Evolutionary conservation across 1,140 invertebrate genomes (phyloP).

Genomic region (Trichomalopsis sarcophagae): DNA sequence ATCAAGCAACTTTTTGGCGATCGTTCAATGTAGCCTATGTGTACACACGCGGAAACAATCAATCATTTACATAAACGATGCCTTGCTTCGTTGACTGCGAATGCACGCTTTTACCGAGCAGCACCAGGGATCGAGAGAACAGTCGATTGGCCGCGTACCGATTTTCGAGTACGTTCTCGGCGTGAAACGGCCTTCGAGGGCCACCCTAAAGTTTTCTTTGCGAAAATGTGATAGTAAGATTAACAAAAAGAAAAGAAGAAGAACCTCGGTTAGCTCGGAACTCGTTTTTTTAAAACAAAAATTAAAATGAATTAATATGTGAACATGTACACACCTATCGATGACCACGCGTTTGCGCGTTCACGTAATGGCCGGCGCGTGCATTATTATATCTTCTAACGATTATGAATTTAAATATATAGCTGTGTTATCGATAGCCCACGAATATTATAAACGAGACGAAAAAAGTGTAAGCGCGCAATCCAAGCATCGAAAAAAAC

Average conservation of each 20-base stretch:
- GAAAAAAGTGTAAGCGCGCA: neutral
- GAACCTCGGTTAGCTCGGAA: neutral
- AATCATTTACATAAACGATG: neutral
- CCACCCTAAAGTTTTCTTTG: neutral
- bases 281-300: too few species aligned
- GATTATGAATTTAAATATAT: neutral
- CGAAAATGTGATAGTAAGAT: conserved; percentile 21
- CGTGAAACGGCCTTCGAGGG: conserved; percentile 1
- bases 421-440: neutral
- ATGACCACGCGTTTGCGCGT: neutral
- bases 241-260: neutral
- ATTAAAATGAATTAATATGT: too few species aligned
- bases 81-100: neutral
- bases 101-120: neutral
- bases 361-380: neutral
- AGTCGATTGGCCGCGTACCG: neutral
- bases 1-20: neutral
- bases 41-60: neutral
- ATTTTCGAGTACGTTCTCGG: neutral
- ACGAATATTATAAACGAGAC: neutral
- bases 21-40: neutral
- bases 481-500: neutral
- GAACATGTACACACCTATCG: neutral
- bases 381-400: neutral
- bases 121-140: neutral